phyloP scores from a whole-genome alignment of 2,113 vertebrate species.

The Atractosteus spatula region DNA sequence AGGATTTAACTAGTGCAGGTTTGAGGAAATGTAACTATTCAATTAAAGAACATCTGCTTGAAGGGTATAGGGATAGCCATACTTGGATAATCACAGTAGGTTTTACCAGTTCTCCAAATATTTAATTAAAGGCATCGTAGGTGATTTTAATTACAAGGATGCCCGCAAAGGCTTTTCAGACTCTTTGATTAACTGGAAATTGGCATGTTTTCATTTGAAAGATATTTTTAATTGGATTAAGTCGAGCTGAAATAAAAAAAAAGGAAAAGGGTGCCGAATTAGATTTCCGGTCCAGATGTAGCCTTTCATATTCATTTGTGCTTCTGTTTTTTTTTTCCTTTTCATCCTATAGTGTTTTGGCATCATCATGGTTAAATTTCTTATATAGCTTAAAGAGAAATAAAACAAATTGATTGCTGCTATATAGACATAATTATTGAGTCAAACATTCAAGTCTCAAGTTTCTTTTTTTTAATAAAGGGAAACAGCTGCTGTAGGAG shows the following conservation, averaged over 20 bases:
- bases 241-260: constrained; percentile 45
- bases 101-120: constrained; percentile 60
- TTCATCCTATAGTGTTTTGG: not conserved
- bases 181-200: constrained; percentile 62
- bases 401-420: too few relatives aligned
- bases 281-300: constrained; percentile 66
- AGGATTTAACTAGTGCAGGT: too few relatives aligned
- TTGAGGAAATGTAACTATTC: too few relatives aligned
- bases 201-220: constrained; percentile 48
- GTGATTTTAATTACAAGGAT: constrained; percentile 59
- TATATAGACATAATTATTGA: too few relatives aligned
- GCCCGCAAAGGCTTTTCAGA: constrained; percentile 51
- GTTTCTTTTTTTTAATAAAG: too few relatives aligned
- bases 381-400: too few relatives aligned
- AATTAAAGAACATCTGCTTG: constrained; percentile 34
- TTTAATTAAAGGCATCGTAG: constrained; percentile 60
- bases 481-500: too few relatives aligned
- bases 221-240: constrained; percentile 65
- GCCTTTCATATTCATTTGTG: constrained; percentile 48
- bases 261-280: constrained; percentile 62
- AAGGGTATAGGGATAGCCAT: constrained; percentile 47
- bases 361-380: too few relatives aligned
- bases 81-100: constrained; percentile 51
- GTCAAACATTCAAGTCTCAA: too few relatives aligned
- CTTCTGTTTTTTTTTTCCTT: constrained; percentile 41